Evolutionary conservation across 2,113 vertebrate genomes (phyloP).

Genomic region (Nematolebias whitei): DNA sequence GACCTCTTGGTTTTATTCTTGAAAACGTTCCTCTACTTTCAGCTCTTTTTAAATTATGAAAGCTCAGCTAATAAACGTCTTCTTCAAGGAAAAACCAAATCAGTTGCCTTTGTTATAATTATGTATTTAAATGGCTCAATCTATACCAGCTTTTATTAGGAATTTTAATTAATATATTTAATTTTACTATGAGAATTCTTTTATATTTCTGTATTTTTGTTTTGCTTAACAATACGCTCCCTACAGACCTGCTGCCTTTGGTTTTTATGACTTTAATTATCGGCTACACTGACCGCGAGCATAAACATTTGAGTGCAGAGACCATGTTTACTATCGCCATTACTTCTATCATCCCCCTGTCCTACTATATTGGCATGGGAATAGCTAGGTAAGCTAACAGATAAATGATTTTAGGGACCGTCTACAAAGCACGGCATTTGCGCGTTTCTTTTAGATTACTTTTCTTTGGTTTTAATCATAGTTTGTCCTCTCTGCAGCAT

Average conservation of each 20-base stretch:
- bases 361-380: constrained; percentile 92
- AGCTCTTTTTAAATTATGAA: too few relatives aligned
- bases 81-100: too few relatives aligned
- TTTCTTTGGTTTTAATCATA: too few relatives aligned
- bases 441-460: background rate
- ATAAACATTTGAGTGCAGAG: constrained; percentile 73
- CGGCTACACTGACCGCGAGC: constrained; percentile 82
- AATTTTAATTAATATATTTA: too few relatives aligned
- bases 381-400: constrained; percentile 95
- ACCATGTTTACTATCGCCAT: constrained; percentile 83
- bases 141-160: too few relatives aligned
- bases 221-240: constrained; percentile 69
- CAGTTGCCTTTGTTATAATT: too few relatives aligned
- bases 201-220: background rate
- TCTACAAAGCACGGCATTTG: constrained; percentile 9
- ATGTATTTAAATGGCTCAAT: too few relatives aligned
- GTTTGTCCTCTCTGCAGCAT: constrained; percentile 73
- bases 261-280: constrained; percentile 82
- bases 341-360: constrained; percentile 87
- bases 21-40: too few relatives aligned
- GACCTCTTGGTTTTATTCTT: too few relatives aligned
- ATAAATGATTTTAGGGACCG: too few relatives aligned
- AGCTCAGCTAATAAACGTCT: too few relatives aligned
- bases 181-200: too few relatives aligned
- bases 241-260: constrained; percentile 83